Conservation (phyloP, 2,797 vertebrate genomes). For the Darevskia nairensis region DNA sequence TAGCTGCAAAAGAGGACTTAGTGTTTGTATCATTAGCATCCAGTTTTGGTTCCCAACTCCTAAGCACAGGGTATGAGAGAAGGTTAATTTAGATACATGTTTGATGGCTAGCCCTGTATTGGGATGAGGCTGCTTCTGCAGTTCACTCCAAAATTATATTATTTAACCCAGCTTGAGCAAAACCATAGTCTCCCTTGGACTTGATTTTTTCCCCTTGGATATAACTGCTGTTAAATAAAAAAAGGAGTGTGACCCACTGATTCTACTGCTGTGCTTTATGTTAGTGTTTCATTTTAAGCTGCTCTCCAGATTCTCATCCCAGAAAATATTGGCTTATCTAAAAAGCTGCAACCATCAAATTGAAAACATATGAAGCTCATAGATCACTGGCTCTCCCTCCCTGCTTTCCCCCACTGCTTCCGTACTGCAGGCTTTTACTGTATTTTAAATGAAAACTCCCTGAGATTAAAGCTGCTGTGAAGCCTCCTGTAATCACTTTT, state of each 20-base stretch:
- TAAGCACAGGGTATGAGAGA: too few relatives aligned
- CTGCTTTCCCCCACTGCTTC: not conserved
- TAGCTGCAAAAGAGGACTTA: too few relatives aligned
- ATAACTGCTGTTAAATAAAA: not conserved
- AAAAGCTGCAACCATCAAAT: conserved; percentile 19
- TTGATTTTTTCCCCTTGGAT: not conserved
- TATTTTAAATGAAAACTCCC: conserved; percentile 33
- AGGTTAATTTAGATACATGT: not conserved
- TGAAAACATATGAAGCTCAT: conserved; percentile 19
- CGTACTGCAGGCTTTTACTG: conserved; percentile 12
- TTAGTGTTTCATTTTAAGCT: not conserved
- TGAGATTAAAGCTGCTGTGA: conserved; percentile 25
- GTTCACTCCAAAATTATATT: not conserved
- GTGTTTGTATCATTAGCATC: too few relatives aligned
- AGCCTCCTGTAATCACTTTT: conserved; percentile 35
- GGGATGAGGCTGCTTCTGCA: not conserved
- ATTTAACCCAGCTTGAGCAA: not conserved
- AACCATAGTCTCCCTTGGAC: not conserved
- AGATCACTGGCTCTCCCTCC: not conserved
- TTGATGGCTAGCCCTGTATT: not conserved
- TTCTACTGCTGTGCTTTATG: not conserved
- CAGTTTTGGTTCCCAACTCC: too few relatives aligned
- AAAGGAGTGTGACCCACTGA: not conserved
- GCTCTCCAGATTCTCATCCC: not conserved
- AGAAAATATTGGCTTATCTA: conserved; percentile 36